These are phyloP conservation scores for Poecile montanus DNA, from an alignment of 2,797 vertebrate genomes.

Conservation along the genomic window DNA sequence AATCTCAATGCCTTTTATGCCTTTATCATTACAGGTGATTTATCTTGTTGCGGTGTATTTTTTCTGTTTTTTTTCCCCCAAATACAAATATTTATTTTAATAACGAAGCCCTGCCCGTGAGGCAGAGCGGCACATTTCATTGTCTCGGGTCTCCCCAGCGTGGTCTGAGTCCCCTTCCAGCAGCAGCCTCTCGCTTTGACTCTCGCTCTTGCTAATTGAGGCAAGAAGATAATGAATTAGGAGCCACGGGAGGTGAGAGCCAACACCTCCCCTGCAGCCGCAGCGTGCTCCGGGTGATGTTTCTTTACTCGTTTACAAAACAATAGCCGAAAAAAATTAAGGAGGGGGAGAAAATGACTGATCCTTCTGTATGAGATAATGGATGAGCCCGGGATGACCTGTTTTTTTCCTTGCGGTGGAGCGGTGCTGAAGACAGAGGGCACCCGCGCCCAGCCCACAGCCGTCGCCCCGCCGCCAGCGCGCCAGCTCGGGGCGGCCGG, in stretches of 20 bases:
- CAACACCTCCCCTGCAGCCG: background rate
- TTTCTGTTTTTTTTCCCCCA: accelerated
- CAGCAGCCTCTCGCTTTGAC: background rate
- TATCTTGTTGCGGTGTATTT: background rate
- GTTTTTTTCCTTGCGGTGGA: slow-evolving; percentile 87
- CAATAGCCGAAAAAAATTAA: slow-evolving; percentile 42
- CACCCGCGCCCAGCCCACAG: slow-evolving; percentile 84
- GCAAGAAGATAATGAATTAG: background rate
- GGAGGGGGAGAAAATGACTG: slow-evolving; percentile 39
- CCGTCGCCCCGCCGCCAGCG: slow-evolving; percentile 67
- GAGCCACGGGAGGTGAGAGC: background rate
- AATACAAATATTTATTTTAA: background rate
- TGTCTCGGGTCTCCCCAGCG: background rate
- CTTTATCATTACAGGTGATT: slow-evolving; percentile 25
- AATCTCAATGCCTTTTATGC: slow-evolving; percentile 21
- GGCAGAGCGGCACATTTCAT: background rate
- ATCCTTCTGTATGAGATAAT: slow-evolving; percentile 70
- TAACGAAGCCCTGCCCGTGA: background rate
- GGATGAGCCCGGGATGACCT: slow-evolving; percentile 84
- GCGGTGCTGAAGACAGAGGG: slow-evolving; percentile 88
- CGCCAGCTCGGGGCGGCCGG: slow-evolving; percentile 79
- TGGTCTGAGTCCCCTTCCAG: background rate
- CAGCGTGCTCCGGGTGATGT: background rate
- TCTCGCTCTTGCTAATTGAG: background rate
- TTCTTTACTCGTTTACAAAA: background rate